Conservation (phyloP, 2,888 invertebrate species). For the Pandemis corylana region DNA sequence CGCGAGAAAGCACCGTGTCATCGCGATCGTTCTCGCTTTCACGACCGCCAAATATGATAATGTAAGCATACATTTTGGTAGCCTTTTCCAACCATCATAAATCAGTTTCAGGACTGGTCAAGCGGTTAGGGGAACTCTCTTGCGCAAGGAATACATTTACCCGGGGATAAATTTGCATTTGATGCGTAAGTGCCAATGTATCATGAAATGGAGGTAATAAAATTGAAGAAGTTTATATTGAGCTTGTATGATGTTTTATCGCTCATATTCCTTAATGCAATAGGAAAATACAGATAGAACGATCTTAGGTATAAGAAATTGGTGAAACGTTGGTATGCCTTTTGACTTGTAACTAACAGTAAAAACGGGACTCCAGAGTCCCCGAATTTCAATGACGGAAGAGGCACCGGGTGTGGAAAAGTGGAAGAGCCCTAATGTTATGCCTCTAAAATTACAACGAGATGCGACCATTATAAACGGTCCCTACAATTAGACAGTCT, state of each 20-base stretch:
- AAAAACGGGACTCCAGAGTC: not conserved
- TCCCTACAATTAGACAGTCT: conserved; percentile 16
- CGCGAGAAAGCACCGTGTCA: conserved; percentile 41
- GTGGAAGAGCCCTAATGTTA: not conserved
- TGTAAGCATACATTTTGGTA: conserved; percentile 1
- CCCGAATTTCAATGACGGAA: not conserved
- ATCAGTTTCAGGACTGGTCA: conserved; percentile 22
- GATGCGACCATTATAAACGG: not conserved
- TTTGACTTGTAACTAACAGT: not conserved
- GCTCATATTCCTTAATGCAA: conserved; percentile 6
- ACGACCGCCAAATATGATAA: conserved; percentile 32
- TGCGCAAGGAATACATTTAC: not conserved
- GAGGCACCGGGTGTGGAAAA: not conserved
- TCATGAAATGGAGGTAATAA: conserved; percentile 13
- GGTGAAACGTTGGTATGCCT: not conserved
- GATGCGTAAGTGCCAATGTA: conserved; percentile 24
- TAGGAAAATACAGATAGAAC: not conserved
- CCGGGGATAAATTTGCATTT: conserved; percentile 5
- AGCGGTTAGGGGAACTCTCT: conserved; percentile 1
- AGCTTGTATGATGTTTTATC: conserved; percentile 21
- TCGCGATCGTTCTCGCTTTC: conserved; percentile 39
- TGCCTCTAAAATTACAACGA: not conserved
- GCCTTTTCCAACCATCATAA: conserved; percentile 9
- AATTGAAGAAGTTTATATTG: conserved; percentile 12
- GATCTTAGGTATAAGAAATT: too few relatives aligned